Percentiles rank a stretch among this genome's conserved stretches.
Conservation (phyloP, 2,797 vertebrate genomes). For the Acanthornis magna region DNA sequence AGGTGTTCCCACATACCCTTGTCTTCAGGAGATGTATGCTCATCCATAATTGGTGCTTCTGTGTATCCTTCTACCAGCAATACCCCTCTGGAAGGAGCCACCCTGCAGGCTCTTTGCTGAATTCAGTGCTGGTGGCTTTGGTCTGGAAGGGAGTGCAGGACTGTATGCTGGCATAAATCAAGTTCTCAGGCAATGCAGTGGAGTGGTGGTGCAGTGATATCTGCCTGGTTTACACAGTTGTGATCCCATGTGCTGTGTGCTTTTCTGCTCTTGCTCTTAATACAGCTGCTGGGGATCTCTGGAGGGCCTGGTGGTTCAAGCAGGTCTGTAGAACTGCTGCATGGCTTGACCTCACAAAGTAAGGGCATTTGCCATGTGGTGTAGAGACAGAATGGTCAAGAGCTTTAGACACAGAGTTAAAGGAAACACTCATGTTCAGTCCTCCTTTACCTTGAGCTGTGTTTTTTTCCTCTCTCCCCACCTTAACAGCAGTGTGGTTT, state of each 20-base stretch:
- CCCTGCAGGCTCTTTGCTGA: neutral
- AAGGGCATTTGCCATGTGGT: neutral
- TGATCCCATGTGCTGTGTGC: fast-evolving
- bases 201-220: neutral
- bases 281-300: neutral
- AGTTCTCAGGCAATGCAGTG: neutral
- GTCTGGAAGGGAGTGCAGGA: neutral
- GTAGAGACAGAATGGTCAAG: neutral
- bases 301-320: neutral
- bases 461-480: neutral
- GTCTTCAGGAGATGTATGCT: neutral
- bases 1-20: neutral
- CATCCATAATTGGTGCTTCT: neutral
- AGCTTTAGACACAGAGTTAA: neutral
- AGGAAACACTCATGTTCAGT: neutral
- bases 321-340: neutral
- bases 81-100: neutral
- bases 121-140: neutral
- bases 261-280: neutral
- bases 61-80: neutral
- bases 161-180: neutral
- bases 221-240: neutral
- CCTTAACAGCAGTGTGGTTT: neutral
- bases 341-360: neutral
- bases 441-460: neutral